Conservation (phyloP, 2,113 vertebrate genomes). For the Psittacara wagleri region DNA sequence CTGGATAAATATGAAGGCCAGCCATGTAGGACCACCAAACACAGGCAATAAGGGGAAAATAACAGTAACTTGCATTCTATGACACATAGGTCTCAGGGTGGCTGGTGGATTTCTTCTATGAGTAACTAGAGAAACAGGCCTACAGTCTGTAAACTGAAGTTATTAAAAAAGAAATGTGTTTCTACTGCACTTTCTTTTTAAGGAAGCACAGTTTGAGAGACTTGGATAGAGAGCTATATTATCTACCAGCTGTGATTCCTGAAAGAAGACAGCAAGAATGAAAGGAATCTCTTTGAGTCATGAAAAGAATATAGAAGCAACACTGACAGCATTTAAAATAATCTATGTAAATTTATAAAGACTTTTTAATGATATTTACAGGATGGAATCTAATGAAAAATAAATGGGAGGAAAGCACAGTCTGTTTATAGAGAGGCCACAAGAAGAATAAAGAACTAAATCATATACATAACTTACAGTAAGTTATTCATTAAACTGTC, state of each 20-base stretch:
- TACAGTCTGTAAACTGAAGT: neutral
- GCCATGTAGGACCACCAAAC: neutral
- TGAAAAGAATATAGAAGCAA: neutral
- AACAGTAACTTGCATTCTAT: neutral
- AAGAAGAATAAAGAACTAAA: conserved; percentile 37
- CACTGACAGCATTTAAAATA: neutral
- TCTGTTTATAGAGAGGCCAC: neutral
- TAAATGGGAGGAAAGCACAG: neutral
- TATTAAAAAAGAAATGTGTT: neutral
- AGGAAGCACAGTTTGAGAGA: neutral
- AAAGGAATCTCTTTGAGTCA: neutral
- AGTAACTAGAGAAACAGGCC: neutral
- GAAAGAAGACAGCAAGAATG: neutral
- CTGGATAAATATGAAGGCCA: neutral
- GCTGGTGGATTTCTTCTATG: neutral
- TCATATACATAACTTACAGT: conserved; percentile 13
- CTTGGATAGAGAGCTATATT: neutral
- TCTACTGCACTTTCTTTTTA: neutral
- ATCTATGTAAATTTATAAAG: neutral
- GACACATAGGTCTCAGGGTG: neutral
- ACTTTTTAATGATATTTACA: neutral
- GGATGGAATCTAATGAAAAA: conserved; percentile 8
- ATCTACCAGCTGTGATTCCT: neutral
- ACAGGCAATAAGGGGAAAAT: neutral
- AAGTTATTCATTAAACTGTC: neutral